Base-by-base conservation (phyloP, 2,797 vertebrate species). In the Darevskia mixta region DNA sequence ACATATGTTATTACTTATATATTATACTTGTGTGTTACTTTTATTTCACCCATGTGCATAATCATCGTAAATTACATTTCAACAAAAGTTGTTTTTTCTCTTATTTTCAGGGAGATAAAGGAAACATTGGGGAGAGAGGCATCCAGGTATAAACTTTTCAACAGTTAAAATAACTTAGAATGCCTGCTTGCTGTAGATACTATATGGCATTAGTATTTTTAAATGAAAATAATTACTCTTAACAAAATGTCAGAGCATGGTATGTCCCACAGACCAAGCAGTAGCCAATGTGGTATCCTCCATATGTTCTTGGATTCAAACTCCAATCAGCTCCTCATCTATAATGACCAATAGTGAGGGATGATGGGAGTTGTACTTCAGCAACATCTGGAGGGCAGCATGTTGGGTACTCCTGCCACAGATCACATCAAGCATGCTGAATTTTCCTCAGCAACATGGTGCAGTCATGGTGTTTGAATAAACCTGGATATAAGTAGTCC, bases 91-190 rank as follows among this genome's bases (percentile, higher is more conserved):
- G 89, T 79, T 6, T 27, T 25, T 83, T 23, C 72, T 94, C 93
- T 90, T 92, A 20, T 93, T 96, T 91, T 90, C 95, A 99, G 98
- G 99, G 98, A 32, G 97, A 98, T 95, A 98, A 96, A 94, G 99
- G 99, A 96, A 97, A 92, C 90, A 79, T 91, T 88, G 99, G 98
- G 87, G 98, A 98, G 96, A 97, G 89, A 95, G 99, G 99, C 67
- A 94, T 92, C 80, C 97, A 96, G 98, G 99, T 99, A 98, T 55
- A 85, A 49, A 8, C 66, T 88, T 89, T 86, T 77, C 94, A 93
- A 64, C 94, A 67, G 1, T 80, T 23, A 25, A 75, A 43, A 32
- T 41, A 35, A 41, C 23, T 23, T 38, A n/a, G 25, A 87, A 75
- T 66, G 75, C 32, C 18, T 66, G 55, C 2, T 82, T 29, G 32